Evolutionary conservation across 2,113 vertebrate species (phyloP).

Genomic region (Natator depressus): DNA sequence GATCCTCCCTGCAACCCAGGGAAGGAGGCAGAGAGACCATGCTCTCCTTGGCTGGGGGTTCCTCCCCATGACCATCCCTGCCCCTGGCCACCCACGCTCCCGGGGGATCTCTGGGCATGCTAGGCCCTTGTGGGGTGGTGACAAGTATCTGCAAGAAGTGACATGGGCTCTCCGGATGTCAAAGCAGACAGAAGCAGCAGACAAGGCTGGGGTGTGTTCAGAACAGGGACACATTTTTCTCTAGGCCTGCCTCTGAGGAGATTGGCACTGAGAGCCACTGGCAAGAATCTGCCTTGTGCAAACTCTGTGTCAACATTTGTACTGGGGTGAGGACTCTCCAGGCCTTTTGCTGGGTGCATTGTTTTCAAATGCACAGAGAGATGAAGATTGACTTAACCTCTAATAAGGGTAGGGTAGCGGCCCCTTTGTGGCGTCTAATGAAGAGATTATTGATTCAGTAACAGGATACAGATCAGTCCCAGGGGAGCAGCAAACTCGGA

Average conservation of each 20-base stretch:
- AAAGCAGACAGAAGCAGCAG: not conserved
- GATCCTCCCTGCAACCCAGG: not conserved
- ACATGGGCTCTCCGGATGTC: not conserved
- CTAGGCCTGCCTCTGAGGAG: not conserved
- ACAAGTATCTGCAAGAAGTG: not conserved
- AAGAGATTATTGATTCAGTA: not conserved
- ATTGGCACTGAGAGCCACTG: not conserved
- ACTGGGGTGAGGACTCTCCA: not conserved
- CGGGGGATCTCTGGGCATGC: not conserved
- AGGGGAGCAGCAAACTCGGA: not conserved
- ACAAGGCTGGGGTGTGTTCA: not conserved
- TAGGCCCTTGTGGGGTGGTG: not conserved
- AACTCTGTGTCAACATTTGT: not conserved
- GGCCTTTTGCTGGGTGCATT: not conserved
- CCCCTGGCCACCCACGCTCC: not conserved
- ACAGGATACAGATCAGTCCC: not conserved
- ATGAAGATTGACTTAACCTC: not conserved
- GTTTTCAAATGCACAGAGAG: not conserved
- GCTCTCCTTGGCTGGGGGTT: not conserved
- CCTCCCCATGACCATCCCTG: not conserved
- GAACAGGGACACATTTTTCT: not conserved
- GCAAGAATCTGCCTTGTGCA: not conserved
- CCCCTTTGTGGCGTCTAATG: not conserved
- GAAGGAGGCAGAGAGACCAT: slow-evolving; percentile 11
- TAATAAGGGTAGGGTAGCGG: not conserved